Evolutionary conservation across 2,113 vertebrate genomes (phyloP), one percentile per base, ranked within the genome.

Genomic region (Perca fluviatilis): DNA sequence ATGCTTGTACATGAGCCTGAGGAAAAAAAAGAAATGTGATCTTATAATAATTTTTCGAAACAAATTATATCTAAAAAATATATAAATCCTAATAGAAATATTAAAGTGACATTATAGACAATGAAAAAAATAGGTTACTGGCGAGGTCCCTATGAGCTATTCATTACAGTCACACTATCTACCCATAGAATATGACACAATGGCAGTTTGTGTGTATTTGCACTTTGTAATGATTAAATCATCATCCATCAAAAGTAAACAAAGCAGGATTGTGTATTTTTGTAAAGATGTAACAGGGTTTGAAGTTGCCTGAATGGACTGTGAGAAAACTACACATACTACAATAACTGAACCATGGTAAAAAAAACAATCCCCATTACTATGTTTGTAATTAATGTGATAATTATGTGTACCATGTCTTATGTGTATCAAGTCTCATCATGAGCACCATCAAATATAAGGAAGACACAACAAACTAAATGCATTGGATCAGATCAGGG

Each of bases 181-280:
- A 61, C 16, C 21, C 2, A 66, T 2, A 13, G 8, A 30, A 43
- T n/a, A 46, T 74, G 13, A 68, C 53, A 66, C 40, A 43, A 43
- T 43, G 40, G 40, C 10, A 15, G 36, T 53, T 11, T 25, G 56
- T 23, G 15, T 79, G n/a, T 64, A 36, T 36, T 30, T 27, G 6
- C 33, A 16, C 19, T 40, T 70, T 5, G 14, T 56, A 33, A 46
- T 56, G 21, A 16, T 7, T 5, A 69, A 60, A 18, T 40, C 6
- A 58, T 62, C n/a, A 54, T 50, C 53, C 61, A 33, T 53, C 14
- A 70, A 75, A 81, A 65, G 69, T 61, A 75, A 75, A 74, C 49
- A 68, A 74, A 80, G 5, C 43, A 66, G 23, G 58, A 54, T 33
- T 81, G 36, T 67, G 63, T 62, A 14, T 18, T 53, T 61, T n/a